A percentile compares a stretch with the other conserved stretches of the same genome.
Evolutionary conservation across 2,113 vertebrate genomes (phyloP).

Genomic region (Pelvicachromis taeniatus): DNA sequence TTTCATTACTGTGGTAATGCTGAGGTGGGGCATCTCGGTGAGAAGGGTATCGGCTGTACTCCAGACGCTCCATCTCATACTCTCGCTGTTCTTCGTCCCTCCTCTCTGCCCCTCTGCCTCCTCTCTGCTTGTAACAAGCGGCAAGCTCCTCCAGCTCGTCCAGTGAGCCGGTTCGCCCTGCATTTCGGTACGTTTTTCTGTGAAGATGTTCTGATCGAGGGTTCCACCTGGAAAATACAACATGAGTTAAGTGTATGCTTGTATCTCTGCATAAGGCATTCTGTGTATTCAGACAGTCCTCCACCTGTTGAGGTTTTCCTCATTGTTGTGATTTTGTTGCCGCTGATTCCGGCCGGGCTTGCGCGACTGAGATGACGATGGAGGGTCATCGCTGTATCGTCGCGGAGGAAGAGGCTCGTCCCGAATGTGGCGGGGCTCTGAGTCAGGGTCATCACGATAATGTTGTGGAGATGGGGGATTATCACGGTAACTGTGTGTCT

Average conservation of each 20-base stretch:
- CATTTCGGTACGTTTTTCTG: constrained; percentile 81
- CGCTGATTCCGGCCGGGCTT: constrained; percentile 58
- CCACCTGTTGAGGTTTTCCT: constrained; percentile 55
- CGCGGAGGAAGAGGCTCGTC: constrained; percentile 26
- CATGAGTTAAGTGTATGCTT: not conserved
- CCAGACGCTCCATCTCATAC: constrained; percentile 57
- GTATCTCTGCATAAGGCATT: not conserved
- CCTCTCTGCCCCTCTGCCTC: constrained; percentile 61
- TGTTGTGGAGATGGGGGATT: constrained; percentile 24
- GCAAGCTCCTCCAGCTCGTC: constrained; percentile 92
- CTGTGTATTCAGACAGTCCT: not conserved
- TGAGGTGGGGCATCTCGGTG: constrained; percentile 45
- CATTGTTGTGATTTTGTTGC: constrained; percentile 50
- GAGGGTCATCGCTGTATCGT: constrained; percentile 58
- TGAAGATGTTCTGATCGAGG: constrained; percentile 91
- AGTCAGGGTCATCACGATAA: not conserved
- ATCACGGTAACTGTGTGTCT: constrained; percentile 24
- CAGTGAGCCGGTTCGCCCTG: constrained; percentile 83
- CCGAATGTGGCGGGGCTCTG: not conserved
- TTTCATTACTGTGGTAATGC: constrained; percentile 58
- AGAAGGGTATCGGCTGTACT: constrained; percentile 65
- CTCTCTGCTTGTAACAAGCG: constrained; percentile 77
- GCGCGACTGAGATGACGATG: constrained; percentile 65
- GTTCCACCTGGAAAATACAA: constrained; percentile 78
- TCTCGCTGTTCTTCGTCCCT: constrained; percentile 29